A percentile compares a stretch with the other conserved stretches of the same genome.
Evolutionary conservation across 2,888 invertebrate genomes (phyloP).

Genomic region (Pelosia muscerda): DNA sequence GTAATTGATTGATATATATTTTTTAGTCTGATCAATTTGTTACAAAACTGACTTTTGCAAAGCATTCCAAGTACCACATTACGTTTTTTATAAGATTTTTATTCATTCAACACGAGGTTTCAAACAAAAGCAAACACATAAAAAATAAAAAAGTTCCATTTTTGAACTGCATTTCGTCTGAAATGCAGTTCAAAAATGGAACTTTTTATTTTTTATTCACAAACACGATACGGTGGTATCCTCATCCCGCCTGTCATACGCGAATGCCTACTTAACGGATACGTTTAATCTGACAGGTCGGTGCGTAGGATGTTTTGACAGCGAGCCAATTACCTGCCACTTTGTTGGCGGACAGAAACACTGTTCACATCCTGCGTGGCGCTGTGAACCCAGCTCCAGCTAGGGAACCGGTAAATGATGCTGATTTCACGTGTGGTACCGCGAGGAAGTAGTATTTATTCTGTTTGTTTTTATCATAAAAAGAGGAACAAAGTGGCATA

Average conservation of each 20-base stretch:
- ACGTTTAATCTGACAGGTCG: conserved; percentile 77
- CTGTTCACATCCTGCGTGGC: conserved; percentile 73
- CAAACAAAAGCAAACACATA: conserved; percentile 11
- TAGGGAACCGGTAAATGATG: conserved; percentile 18
- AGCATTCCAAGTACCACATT: not conserved
- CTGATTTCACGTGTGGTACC: not conserved
- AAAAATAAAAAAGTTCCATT: no score
- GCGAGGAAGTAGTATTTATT: no score
- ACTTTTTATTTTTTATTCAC: conserved; percentile 54
- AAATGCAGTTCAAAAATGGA: conserved; percentile 38
- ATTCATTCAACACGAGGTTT: not conserved
- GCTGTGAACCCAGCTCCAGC: conserved; percentile 24
- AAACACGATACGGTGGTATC: conserved; percentile 36
- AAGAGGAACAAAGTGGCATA: no score
- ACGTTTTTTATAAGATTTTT: not conserved
- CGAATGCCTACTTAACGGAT: conserved; percentile 75
- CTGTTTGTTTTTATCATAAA: not conserved
- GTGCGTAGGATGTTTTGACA: conserved; percentile 83
- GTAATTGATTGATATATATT: no score
- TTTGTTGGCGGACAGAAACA: conserved; percentile 66
- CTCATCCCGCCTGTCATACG: conserved; percentile 54
- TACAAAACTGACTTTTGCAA: not conserved
- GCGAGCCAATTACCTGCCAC: conserved; percentile 80
- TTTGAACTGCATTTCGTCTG: no score
- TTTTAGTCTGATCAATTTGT: not conserved